These are phyloP conservation scores for Nysson spinosus DNA, from an alignment of 2,888 invertebrate genomes.

Conservation along the genomic window DNA sequence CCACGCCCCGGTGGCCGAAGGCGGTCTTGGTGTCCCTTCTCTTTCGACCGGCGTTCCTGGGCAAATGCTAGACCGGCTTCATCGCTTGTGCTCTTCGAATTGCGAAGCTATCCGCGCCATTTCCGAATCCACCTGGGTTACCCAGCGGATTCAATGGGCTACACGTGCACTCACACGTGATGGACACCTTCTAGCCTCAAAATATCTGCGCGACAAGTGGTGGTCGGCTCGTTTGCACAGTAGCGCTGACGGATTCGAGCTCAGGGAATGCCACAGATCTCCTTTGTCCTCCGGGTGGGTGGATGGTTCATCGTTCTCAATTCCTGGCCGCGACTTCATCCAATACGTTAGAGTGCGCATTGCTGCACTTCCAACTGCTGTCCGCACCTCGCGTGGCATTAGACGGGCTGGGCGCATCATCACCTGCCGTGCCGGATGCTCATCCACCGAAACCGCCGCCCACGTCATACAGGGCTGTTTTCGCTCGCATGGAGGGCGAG, in stretches of 20 bases:
- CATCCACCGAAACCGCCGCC: conserved; percentile 63
- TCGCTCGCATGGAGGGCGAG: conserved; percentile 69
- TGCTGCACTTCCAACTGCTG: neutral
- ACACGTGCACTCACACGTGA: neutral
- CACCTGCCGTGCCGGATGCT: conserved; percentile 67
- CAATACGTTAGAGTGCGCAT: neutral
- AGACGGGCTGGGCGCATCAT: conserved; percentile 3
- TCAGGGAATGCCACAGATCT: neutral
- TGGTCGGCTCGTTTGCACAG: neutral
- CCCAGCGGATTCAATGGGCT: neutral
- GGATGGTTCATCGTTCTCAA: neutral
- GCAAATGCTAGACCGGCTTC: neutral
- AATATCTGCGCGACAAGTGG: neutral
- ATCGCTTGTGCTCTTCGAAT: neutral
- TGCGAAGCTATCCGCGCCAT: neutral
- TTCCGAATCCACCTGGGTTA: neutral
- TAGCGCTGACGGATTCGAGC: neutral
- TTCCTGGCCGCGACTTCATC: conserved; percentile 1
- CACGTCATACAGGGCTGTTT: conserved; percentile 67
- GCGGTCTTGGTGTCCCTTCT: neutral
- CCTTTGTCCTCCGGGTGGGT: neutral
- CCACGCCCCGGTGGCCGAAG: neutral
- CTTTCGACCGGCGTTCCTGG: neutral
- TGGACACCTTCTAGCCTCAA: neutral
- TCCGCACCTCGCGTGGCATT: conserved; percentile 42